Evolutionary conservation across 2,113 vertebrate genomes (phyloP), one percentile per base, ranked within the genome.

Genomic region (Dissostichus mawsoni): DNA sequence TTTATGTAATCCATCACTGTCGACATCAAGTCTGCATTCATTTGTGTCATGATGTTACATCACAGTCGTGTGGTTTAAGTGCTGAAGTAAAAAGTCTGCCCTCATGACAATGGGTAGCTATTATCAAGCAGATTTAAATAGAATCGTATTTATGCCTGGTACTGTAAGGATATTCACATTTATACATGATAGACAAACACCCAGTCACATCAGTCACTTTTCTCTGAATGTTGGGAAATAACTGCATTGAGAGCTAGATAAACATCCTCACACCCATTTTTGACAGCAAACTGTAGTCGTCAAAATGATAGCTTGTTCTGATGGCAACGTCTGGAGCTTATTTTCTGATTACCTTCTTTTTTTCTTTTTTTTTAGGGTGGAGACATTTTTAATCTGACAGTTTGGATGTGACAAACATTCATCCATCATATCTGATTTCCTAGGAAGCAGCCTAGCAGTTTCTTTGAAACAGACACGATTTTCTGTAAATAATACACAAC

Each of bases 311-410:
- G 76, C 29, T 90, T 88, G 74, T 88, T 88, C 61, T 75, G 70
- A 73, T 50, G 78, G 44, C 65, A 64, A 53, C 69, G 51, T 52
- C 59, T 75, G 82, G 81, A 13, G n/a, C 16, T 84, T 85, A 71
- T 48, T 87, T 89, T 88, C 45, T 80, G 83, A 88, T 75, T 58
- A 78, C 81, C 57, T 86, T 78, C 79, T 72, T 72, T 66, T 69
- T 78, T 81, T 69, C 62, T 12, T 67, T 36, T 69, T 69, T 85
- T 77, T 73, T 11, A 75, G 86, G 89, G 87, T 78, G 86, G 89
- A 82, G 86, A 75, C n/a, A 14, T 77, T 79, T 41, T 77, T 86
- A 65, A 65, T 69, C 56, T 81, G 87, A 61, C 82, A 85, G 82
- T 83, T 75, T 48, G 86, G 89, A 88, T 41, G 90, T 82, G 88